phyloP scores from a whole-genome alignment of 2,113 vertebrate genomes.

The Emydocephalus ijimae region DNA sequence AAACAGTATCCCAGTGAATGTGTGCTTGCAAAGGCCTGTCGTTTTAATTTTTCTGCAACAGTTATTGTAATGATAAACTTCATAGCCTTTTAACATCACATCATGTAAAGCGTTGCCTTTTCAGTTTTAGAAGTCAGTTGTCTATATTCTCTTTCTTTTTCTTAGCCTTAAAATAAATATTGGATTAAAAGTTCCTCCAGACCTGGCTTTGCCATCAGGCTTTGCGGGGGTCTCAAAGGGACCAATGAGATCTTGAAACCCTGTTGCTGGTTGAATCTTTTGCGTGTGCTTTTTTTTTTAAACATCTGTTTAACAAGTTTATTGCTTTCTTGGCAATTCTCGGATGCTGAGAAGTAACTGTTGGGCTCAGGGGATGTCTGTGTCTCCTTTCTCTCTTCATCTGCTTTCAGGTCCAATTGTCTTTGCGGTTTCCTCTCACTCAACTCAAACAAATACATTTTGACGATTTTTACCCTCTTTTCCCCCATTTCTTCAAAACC shows the following conservation, averaged over 20 bases:
- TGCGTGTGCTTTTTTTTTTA: too few species aligned
- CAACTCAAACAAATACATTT: background rate
- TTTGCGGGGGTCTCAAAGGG: too few species aligned
- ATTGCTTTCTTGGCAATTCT: background rate
- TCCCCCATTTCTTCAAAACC: background rate
- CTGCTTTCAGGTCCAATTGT: background rate
- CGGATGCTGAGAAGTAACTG: too few species aligned
- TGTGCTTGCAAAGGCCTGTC: background rate
- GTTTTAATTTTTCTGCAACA: background rate
- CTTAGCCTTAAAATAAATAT: slow-evolving; percentile 16
- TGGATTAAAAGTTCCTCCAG: slow-evolving; percentile 10
- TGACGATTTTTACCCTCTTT: background rate
- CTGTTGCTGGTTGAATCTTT: too few species aligned
- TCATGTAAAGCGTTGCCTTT: background rate
- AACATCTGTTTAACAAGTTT: too few species aligned
- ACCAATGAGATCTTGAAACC: too few species aligned
- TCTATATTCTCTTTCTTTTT: slow-evolving; percentile 2
- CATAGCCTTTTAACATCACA: slow-evolving; percentile 15
- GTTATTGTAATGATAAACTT: background rate
- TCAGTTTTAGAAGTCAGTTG: background rate
- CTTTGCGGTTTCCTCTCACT: background rate
- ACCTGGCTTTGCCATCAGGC: too few species aligned
- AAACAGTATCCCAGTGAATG: background rate
- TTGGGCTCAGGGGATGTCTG: background rate
- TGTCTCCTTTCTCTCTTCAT: background rate